Evolutionary conservation across 2,113 vertebrate genomes (phyloP).

Genomic region (Fulmarus glacialis): DNA sequence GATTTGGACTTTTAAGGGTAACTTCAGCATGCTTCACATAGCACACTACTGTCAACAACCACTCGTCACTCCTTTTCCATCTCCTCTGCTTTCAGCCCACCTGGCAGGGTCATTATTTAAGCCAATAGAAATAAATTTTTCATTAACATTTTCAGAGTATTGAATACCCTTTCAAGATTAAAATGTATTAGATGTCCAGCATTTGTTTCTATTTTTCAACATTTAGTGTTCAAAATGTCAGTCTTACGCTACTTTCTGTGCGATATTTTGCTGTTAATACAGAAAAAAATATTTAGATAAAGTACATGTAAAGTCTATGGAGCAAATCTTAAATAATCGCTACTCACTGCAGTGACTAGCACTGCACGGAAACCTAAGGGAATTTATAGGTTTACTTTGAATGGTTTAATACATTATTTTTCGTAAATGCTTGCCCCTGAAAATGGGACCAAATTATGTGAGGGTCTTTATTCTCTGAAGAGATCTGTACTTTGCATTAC

Average conservation of each 20-base stretch:
- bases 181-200: not conserved
- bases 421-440: not conserved
- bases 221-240: not conserved
- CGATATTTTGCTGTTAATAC: not conserved
- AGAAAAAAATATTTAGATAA: conserved; percentile 16
- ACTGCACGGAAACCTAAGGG: not conserved
- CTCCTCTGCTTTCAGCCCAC: not conserved
- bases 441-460: not conserved
- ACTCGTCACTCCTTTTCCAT: accelerated
- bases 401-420: not conserved
- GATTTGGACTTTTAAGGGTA: not conserved
- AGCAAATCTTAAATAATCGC: not conserved
- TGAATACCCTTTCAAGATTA: not conserved
- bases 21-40: not conserved
- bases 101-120: not conserved
- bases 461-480: not conserved
- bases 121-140: not conserved
- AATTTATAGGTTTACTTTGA: not conserved
- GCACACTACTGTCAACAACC: not conserved
- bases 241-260: not conserved
- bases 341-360: not conserved
- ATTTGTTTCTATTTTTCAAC: not conserved
- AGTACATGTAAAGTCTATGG: not conserved
- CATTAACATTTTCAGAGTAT: not conserved
- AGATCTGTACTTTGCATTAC: not conserved